Evolutionary conservation across 2,888 invertebrate species (phyloP).

Genomic region (Miltochrista miniata): DNA sequence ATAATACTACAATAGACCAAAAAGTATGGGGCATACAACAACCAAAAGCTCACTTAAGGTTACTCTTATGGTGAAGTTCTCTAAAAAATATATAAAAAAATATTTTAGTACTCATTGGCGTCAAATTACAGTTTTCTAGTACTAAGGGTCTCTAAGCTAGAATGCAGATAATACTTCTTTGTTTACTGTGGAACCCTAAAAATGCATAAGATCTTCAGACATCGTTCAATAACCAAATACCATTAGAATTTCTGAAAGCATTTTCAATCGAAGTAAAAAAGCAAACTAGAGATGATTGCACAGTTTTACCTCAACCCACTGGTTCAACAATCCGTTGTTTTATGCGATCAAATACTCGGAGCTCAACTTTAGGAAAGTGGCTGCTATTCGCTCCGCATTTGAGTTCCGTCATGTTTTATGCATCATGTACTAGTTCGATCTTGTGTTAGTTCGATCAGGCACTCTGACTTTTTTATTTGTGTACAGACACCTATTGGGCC

Average conservation of each 20-base stretch:
- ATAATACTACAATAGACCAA: too few species aligned
- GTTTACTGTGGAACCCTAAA: not conserved
- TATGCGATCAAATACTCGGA: conserved; percentile 30
- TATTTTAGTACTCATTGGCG: too few species aligned
- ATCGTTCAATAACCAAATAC: conserved; percentile 2
- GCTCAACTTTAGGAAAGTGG: conserved; percentile 29
- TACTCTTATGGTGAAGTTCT: too few species aligned
- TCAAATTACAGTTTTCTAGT: too few species aligned
- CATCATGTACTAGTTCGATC: conserved; percentile 30
- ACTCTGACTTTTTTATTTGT: not conserved
- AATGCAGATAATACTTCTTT: too few species aligned
- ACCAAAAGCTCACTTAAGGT: too few species aligned
- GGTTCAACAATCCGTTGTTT: conserved; percentile 24
- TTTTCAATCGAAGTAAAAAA: conserved; percentile 13
- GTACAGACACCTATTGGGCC: too few species aligned
- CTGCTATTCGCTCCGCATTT: conserved; percentile 27
- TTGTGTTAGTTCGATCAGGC: conserved; percentile 20
- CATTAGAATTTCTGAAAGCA: conserved; percentile 6
- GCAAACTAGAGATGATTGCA: conserved; percentile 13
- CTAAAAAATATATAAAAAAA: too few species aligned
- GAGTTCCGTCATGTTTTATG: conserved; percentile 45
- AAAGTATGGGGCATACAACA: too few species aligned
- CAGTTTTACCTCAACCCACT: conserved; percentile 12
- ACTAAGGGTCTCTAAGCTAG: too few species aligned
- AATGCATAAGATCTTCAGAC: not conserved